phyloP scores from a whole-genome alignment of 1,140 invertebrate species.

The Drosophila pruinosa region DNA sequence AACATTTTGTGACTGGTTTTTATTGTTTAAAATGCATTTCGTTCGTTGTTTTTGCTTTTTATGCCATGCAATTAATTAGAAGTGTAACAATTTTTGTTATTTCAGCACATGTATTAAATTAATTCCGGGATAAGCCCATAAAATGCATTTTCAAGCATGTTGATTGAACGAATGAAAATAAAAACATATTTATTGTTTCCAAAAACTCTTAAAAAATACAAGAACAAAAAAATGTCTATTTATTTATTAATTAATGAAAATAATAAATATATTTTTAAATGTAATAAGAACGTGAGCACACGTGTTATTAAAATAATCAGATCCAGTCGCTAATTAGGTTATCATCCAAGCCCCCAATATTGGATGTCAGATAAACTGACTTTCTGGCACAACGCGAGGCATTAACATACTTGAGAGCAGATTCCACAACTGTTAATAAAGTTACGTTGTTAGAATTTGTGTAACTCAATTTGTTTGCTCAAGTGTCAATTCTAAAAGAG shows the following conservation, averaged over 20 bases:
- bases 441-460: neutral
- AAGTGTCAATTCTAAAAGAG: neutral
- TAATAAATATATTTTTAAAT: too few relatives aligned
- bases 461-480: neutral
- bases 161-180: neutral
- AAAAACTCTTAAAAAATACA: neutral
- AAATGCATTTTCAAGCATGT: neutral
- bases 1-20: constrained; percentile 4
- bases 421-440: neutral
- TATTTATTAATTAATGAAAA: too few relatives aligned
- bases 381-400: neutral
- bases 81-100: constrained; percentile 28
- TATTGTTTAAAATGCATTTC: neutral
- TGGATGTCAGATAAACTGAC: neutral
- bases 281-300: too few relatives aligned
- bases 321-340: neutral
- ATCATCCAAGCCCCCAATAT: neutral
- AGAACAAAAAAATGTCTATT: neutral
- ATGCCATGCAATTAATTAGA: constrained; percentile 64
- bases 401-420: neutral
- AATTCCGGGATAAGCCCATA: neutral
- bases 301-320: too few relatives aligned
- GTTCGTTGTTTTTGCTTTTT: constrained; percentile 10
- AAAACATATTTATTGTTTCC: neutral
- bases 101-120: constrained; percentile 1